Percentiles rank a stretch among this genome's conserved stretches.
These are phyloP conservation scores for Margarornis squamiger DNA, from an alignment of 2,797 vertebrate species.

Conservation along the genomic window DNA sequence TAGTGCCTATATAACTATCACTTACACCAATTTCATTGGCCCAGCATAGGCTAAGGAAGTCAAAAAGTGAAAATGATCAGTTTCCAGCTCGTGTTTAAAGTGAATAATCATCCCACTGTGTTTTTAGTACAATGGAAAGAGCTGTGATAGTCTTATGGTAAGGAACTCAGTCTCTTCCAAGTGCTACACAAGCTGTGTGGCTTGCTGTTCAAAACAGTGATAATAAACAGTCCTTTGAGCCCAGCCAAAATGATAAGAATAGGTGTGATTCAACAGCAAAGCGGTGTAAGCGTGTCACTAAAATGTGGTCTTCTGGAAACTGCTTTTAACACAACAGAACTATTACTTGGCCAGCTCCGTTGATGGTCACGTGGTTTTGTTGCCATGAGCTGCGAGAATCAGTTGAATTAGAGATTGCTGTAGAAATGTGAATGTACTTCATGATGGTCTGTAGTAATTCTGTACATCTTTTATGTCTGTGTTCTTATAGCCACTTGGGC, in stretches of 20 bases:
- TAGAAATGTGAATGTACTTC: constrained; percentile 49
- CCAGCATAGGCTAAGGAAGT: not conserved
- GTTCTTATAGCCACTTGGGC: constrained; percentile 75
- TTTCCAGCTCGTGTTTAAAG: not conserved
- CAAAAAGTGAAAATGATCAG: not conserved
- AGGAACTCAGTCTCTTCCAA: not conserved
- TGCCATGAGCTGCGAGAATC: not conserved
- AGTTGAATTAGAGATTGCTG: not conserved
- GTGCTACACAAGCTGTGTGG: not conserved
- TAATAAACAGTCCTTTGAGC: not conserved
- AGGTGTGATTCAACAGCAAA: rapidly evolving
- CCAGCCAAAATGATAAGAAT: not conserved
- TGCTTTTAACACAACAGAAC: not conserved
- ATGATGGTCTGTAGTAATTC: not conserved
- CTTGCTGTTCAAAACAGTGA: not conserved
- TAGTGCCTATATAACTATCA: not conserved
- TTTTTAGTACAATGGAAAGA: constrained; percentile 17
- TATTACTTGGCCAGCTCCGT: not conserved
- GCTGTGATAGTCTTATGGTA: not conserved
- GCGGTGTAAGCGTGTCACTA: not conserved
- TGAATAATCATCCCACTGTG: not conserved
- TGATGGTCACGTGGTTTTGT: not conserved
- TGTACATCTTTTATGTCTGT: constrained; percentile 62
- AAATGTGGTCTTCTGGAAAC: not conserved
- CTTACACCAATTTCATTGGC: not conserved